Percentiles rank a stretch among this genome's conserved stretches.
phyloP scores from a whole-genome alignment of 1,140 invertebrate species.

The Gryon sp. region DNA sequence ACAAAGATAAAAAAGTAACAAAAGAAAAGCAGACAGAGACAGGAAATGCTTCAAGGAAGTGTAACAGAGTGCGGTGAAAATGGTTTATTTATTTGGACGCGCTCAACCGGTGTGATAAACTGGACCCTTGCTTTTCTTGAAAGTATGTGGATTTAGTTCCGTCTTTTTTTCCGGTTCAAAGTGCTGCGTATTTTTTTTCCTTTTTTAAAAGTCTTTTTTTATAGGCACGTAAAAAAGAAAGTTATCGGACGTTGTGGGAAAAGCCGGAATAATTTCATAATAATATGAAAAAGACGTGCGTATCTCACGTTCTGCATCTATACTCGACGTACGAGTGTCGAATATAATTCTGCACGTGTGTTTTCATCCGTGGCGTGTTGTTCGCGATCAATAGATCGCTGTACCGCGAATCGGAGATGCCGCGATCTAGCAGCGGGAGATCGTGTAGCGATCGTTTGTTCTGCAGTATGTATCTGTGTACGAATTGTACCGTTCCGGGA shows the following conservation, averaged over 20 bases:
- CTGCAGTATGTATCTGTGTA: conserved; percentile 69
- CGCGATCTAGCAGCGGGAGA: conserved; percentile 75
- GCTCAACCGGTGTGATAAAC: conserved; percentile 16
- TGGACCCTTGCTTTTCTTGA: conserved; percentile 27
- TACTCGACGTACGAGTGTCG: conserved; percentile 54
- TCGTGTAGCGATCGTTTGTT: conserved; percentile 76
- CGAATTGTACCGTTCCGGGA: conserved; percentile 63
- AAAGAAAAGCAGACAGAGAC: not conserved
- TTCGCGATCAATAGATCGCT: conserved; percentile 75
- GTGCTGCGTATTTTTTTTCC: conserved; percentile 8
- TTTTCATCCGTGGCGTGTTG: conserved; percentile 69
- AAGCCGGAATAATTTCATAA: conserved; percentile 44
- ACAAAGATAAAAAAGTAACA: not conserved
- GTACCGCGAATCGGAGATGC: conserved; percentile 72
- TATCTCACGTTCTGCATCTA: conserved; percentile 52
- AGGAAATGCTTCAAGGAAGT: conserved; percentile 14
- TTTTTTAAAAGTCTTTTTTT: conserved; percentile 28
- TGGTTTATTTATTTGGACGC: conserved; percentile 25
- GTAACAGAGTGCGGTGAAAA: not conserved
- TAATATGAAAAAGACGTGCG: conserved; percentile 48
- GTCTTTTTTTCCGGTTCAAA: not conserved
- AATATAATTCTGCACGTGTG: conserved; percentile 62
- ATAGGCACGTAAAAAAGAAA: conserved; percentile 49
- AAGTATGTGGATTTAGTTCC: no score
- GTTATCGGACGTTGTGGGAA: conserved; percentile 45